Percentiles rank a stretch among this genome's conserved stretches.
phyloP scores from a whole-genome alignment of 1,140 invertebrate genomes.

The Drosophila neocordata region DNA sequence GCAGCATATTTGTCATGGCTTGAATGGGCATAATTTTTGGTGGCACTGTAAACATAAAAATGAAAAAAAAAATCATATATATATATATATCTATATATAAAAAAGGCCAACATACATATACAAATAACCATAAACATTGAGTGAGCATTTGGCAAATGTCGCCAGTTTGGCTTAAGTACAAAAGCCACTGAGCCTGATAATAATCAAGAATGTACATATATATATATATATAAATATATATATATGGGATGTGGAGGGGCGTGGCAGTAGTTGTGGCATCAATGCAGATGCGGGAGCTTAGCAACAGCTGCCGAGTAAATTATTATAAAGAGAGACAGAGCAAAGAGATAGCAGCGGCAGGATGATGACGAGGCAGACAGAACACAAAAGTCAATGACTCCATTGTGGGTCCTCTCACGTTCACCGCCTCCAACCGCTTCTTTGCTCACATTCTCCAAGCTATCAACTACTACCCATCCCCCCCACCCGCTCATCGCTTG shows the following conservation, averaged over 20 bases:
- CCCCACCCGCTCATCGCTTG: slow-evolving; percentile 20
- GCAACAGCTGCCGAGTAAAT: slow-evolving; percentile 74
- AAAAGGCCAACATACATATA: background rate
- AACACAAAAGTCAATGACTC: slow-evolving; percentile 78
- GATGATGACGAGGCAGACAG: slow-evolving; percentile 48
- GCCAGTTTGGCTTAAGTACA: slow-evolving; percentile 62
- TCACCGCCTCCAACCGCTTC: slow-evolving; percentile 12
- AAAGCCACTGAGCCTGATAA: slow-evolving; percentile 48
- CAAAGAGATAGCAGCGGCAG: slow-evolving; percentile 3
- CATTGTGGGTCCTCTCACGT: slow-evolving; percentile 60
- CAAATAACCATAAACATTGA: slow-evolving; percentile 22
- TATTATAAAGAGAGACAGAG: slow-evolving; percentile 64
- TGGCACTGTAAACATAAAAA: slow-evolving; percentile 86
- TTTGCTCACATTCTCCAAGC: background rate
- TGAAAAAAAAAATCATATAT: too few species aligned
- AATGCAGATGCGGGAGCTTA: slow-evolving; percentile 67
- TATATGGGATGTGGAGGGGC: background rate
- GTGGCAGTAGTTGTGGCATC: slow-evolving; percentile 50
- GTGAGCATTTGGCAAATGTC: slow-evolving; percentile 33
- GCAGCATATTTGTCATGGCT: slow-evolving; percentile 90
- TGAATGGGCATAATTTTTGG: slow-evolving; percentile 94
- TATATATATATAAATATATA: background rate
- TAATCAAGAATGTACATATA: slow-evolving; percentile 30
- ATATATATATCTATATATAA: too few species aligned
- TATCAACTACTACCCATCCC: background rate